Percentiles rank a stretch among this genome's conserved stretches.
These are phyloP conservation scores for Casuarius casuarius DNA, from an alignment of 2,113 vertebrate genomes.

Conservation along the genomic window DNA sequence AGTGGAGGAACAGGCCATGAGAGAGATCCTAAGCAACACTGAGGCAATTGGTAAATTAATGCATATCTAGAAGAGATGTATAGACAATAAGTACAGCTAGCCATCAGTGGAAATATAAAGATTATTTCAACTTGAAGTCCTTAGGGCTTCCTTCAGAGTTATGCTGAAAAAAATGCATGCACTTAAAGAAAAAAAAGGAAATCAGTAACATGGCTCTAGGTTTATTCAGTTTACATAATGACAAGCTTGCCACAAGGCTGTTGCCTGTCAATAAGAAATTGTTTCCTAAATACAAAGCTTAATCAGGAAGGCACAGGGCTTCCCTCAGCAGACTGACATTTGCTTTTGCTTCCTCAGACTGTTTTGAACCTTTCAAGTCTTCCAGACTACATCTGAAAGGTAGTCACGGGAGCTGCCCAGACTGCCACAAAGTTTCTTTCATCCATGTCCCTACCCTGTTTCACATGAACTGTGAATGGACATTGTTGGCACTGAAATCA, in stretches of 20 bases:
- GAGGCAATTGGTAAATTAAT: not conserved
- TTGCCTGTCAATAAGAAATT: not conserved
- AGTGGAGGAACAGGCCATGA: fast-evolving
- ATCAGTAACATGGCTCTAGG: not conserved
- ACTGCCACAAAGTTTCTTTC: not conserved
- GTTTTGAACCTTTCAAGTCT: not conserved
- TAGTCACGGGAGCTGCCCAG: not conserved
- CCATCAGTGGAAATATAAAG: not conserved
- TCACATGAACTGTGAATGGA: not conserved
- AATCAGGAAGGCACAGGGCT: not conserved
- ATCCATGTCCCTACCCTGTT: not conserved
- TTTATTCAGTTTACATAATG: not conserved
- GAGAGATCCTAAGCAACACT: not conserved
- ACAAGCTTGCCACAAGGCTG: not conserved
- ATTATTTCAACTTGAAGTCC: not conserved
- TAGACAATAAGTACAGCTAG: not conserved
- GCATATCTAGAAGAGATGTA: not conserved
- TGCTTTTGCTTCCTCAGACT: not conserved
- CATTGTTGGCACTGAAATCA: not conserved
- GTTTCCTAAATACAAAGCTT: not conserved
- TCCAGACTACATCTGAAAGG: not conserved
- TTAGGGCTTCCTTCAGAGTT: not conserved
- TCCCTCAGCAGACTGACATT: fast-evolving
- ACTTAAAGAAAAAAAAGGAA: not conserved
- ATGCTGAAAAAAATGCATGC: not conserved